Evolutionary conservation across 2,113 vertebrate genomes (phyloP), one percentile per base, ranked within the genome.

Genomic region (Phalacrocorax aristotelis): DNA sequence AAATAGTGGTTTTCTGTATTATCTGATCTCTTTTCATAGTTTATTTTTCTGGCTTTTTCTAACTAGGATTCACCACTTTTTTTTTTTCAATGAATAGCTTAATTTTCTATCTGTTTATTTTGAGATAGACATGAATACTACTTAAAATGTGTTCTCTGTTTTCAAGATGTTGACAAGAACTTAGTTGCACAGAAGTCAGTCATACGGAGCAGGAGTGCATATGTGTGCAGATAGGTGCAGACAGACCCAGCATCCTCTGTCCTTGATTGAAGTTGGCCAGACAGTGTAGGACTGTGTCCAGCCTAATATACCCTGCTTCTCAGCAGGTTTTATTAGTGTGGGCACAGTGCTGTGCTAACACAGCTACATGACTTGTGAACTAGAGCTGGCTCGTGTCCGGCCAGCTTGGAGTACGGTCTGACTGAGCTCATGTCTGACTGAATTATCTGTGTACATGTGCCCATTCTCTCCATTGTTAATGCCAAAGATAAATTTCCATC

Each of bases 391-490:
- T 96, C 1, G 0, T 80, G 95, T 93, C 87, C 3, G 58, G 90
- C 70, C 90, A 44, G 93, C 82, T 91, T 95, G 93, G 96, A 96
- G 83, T 81, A 77, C 1, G 17, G 57, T 76, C 84, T 82, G 70
- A 30, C 95, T 96, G 96, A 96, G 96, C 96, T 97, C 96, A 95
- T 91, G 93, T 97, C 95, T 97, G 93, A 76, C 81, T 96, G 91
- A 87, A 46, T 76, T 89, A 91, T 76, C 91, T 94, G 77, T 93
- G 65, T 87, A 38, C 22, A 1, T 97, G 90, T 94, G 91, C 89
- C 93, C 18, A 2, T 87, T 95, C 83, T 95, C 89, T 92, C 89
- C 70, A 25, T 42, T 95, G 65, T 93, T 87, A 72, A 72, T 14
- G 77, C 86, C 92, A 95, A 93, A 89, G 83, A 80, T 93, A 34